These are phyloP conservation scores for Hippoglossus hippoglossus DNA, from an alignment of 2,797 vertebrate species.

Conservation along the genomic window DNA sequence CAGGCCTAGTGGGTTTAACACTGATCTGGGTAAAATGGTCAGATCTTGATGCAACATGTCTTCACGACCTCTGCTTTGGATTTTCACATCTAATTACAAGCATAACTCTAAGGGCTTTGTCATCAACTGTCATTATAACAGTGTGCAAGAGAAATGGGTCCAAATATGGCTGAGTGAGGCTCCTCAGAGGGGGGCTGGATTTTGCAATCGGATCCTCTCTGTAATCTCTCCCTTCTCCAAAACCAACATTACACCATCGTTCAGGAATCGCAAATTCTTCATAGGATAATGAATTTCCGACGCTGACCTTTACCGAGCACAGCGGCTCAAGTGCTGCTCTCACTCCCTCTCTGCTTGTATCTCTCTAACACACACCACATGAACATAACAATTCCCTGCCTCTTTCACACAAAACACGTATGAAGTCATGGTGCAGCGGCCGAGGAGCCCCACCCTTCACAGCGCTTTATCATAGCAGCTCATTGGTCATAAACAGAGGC, in stretches of 20 bases:
- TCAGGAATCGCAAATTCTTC: conserved; percentile 50
- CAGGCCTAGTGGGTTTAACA: conserved; percentile 7
- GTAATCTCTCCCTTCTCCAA: conserved; percentile 37
- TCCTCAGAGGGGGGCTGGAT: conserved; percentile 8
- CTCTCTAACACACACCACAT: conserved; percentile 5
- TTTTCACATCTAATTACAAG: conserved; percentile 25
- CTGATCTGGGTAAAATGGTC: not conserved
- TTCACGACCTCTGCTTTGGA: conserved; percentile 32
- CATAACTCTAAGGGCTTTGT: conserved; percentile 17
- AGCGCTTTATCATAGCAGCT: not conserved
- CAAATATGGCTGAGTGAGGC: conserved; percentile 56
- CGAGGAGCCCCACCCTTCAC: conserved; percentile 11
- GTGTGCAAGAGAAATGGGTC: conserved; percentile 34
- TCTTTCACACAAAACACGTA: conserved; percentile 12
- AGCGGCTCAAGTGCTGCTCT: not conserved
- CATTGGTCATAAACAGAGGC: conserved; percentile 13
- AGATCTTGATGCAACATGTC: not conserved
- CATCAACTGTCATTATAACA: conserved; percentile 26
- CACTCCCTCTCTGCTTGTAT: not conserved
- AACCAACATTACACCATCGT: conserved; percentile 65
- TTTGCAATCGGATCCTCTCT: conserved; percentile 38
- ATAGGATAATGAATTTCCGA: conserved; percentile 31
- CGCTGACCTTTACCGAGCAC: conserved; percentile 17
- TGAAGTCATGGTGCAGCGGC: not conserved
- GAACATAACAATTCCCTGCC: not conserved